These are phyloP conservation scores for Oscheius myriophilus DNA, from an alignment of 2,888 invertebrate species.

Conservation along the genomic window DNA sequence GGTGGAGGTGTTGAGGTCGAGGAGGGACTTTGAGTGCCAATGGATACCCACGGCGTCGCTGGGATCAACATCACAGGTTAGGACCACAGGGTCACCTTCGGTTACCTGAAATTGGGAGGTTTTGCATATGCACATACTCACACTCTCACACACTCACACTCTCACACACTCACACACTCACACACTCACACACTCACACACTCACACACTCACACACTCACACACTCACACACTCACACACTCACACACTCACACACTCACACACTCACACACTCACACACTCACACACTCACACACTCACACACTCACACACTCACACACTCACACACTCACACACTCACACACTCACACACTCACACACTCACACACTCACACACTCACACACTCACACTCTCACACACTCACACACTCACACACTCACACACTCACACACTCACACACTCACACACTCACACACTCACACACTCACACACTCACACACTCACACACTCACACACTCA, in stretches of 20 bases:
- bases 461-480: not conserved
- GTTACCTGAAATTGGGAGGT: slow-evolving; percentile 21
- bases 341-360: not conserved
- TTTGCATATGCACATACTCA: not conserved
- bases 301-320: not conserved
- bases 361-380: not conserved
- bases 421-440: not conserved
- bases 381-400: not conserved
- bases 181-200: not conserved
- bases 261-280: not conserved
- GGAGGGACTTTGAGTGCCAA: slow-evolving; percentile 35
- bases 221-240: not conserved
- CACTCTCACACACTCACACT: too few species aligned
- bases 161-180: not conserved
- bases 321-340: not conserved
- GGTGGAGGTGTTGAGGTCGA: slow-evolving; percentile 27
- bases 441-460: not conserved
- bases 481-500: not conserved
- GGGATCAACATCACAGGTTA: slow-evolving; percentile 43
- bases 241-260: too few species aligned
- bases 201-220: not conserved
- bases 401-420: not conserved
- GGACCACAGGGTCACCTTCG: slow-evolving; percentile 39
- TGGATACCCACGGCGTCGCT: slow-evolving; percentile 42
- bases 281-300: not conserved